phyloP scores from a whole-genome alignment of 2,888 invertebrate genomes.

The Pollenia labialis region DNA sequence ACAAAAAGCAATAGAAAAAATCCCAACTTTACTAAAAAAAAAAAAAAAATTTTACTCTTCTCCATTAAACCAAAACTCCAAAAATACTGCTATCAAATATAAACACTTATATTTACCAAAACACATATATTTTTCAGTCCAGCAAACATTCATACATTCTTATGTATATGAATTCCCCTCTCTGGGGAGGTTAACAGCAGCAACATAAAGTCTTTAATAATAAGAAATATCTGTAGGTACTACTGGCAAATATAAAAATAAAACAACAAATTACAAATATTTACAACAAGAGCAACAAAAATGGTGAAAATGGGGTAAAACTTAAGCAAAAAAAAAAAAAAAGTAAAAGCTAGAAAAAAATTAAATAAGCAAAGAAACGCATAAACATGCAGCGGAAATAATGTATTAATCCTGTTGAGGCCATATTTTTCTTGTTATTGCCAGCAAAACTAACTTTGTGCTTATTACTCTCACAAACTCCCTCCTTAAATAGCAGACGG shows the following conservation, averaged over 20 bases:
- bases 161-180: constrained; percentile 21
- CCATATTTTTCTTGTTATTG: constrained; percentile 83
- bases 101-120: not conserved
- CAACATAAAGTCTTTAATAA: constrained; percentile 27
- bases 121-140: constrained; percentile 32
- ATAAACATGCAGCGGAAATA: constrained; percentile 76
- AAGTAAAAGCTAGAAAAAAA: not conserved
- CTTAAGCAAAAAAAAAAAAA: not conserved
- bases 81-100: not conserved
- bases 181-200: constrained; percentile 28
- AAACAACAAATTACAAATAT: constrained; percentile 35
- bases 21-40: no score
- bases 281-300: constrained; percentile 1
- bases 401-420: constrained; percentile 84
- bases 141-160: not conserved
- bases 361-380: constrained; percentile 49
- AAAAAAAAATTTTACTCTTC: not conserved
- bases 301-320: not conserved
- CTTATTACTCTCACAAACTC: constrained; percentile 40
- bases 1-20: no score
- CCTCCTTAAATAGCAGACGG: not conserved
- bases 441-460: constrained; percentile 69
- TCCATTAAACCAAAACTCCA: not conserved
- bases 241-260: not conserved
- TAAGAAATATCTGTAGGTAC: constrained; percentile 23